Evolutionary conservation across 2,797 vertebrate species (phyloP), one percentile per base, ranked within the genome.

Genomic region (Aselliscus stoliczkanus): DNA sequence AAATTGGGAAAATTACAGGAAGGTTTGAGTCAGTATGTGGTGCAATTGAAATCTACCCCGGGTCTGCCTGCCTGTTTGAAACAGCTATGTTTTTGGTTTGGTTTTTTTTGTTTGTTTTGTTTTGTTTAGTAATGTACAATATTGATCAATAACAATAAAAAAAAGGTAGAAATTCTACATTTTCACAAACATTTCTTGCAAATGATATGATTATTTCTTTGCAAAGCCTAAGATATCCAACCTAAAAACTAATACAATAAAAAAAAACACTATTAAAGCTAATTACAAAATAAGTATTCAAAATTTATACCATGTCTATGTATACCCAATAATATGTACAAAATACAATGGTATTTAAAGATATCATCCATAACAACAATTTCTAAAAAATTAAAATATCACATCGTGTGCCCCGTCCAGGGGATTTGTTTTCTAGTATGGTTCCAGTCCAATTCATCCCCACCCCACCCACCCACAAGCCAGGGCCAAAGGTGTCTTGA

Each of bases 1-100:
- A 87, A 50, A 92, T 20, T 83, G 72, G 20, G 25, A n/a, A 93
- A 95, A 94, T 85, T 88, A 20, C 69, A 90, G 58, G 47, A 42
- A 92, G 44, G 29, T 79, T 93, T 86, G 88, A 42, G 58, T 54
- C 56, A 84, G 39, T 13, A 93, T 37, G n/a, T 31, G 20, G 70
- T 54, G 5, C 44, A 73, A 50, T 17, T 80, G 65, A 39, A 89
- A 90, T 92, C 90, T n/a, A 81, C 27, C 14, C 29, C 9, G 1
- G 12, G 60, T 92, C 65, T 75, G 15, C 64, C 52, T 44, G 47
- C 81, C 54, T 47, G 65, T 89, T n/a, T 62, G 58, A 89, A 88
- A 76, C 15, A 85, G 2, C 21, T 65, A 39, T 25, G 14, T 23
- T 31, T 84, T 47, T 62, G n/a, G n/a, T n/a, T n/a, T n/a, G n/a